Evolutionary conservation across 2,888 invertebrate species (phyloP).

Genomic region (Adineta ricciae): DNA sequence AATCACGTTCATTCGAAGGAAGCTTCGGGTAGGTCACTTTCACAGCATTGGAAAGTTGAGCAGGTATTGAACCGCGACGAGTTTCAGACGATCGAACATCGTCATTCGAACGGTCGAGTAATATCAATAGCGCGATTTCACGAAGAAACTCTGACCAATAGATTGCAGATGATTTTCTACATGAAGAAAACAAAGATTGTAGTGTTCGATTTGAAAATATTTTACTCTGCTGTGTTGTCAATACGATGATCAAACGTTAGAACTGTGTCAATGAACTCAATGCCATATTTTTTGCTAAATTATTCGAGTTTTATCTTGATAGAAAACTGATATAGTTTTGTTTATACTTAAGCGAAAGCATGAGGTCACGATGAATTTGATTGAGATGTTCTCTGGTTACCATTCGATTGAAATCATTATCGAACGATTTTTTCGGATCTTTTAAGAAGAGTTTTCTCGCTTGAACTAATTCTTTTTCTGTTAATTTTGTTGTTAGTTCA

Average conservation of each 20-base stretch:
- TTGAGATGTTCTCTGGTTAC: not conserved
- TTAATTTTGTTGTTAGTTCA: conserved; percentile 14
- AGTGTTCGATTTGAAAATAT: not conserved
- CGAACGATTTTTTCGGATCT: not conserved
- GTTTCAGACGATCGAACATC: not conserved
- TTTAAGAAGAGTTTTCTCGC: not conserved
- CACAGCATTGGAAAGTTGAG: not conserved
- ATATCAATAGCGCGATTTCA: not conserved
- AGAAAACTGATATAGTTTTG: no score
- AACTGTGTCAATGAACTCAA: not conserved
- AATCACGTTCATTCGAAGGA: not conserved
- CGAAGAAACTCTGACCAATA: not conserved
- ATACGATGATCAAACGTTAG: not conserved
- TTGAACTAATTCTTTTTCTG: not conserved
- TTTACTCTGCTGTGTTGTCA: not conserved
- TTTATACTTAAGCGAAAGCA: not conserved
- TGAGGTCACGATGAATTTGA: not conserved
- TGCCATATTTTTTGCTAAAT: not conserved
- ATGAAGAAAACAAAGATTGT: no score
- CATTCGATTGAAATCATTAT: not conserved
- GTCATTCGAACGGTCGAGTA: not conserved
- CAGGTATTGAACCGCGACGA: not conserved
- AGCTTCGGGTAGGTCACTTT: no score
- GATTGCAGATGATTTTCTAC: not conserved
- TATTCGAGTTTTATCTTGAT: no score